phyloP scores from a whole-genome alignment of 2,797 vertebrate genomes.

The Syngnathus acus region DNA sequence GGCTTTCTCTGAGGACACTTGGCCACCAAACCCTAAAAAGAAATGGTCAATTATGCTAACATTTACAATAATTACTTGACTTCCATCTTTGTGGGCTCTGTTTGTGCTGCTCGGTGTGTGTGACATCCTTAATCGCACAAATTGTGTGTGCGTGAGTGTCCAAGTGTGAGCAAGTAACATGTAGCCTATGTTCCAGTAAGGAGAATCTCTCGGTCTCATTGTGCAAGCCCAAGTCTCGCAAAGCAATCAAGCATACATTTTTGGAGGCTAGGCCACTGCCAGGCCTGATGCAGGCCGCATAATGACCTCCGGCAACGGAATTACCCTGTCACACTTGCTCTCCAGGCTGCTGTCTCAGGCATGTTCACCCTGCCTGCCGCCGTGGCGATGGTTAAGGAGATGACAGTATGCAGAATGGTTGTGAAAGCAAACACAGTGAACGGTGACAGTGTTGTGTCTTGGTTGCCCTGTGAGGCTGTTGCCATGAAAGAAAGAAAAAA shows the following conservation, averaged over 20 bases:
- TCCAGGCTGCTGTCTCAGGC: conserved; percentile 28
- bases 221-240: conserved; percentile 21
- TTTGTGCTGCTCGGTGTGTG: conserved; percentile 1
- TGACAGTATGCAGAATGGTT: conserved; percentile 27
- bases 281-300: conserved; percentile 34
- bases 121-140: conserved; percentile 13
- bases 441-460: conserved; percentile 2
- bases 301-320: conserved; percentile 49
- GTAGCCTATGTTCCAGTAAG: conserved; percentile 33
- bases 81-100: not conserved
- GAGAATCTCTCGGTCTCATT: conserved; percentile 25
- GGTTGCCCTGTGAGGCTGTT: not conserved
- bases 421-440: conserved; percentile 43
- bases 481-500: no score
- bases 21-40: not conserved
- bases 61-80: conserved; percentile 7
- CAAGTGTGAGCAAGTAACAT: conserved; percentile 2
- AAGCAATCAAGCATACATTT: conserved; percentile 22
- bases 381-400: conserved; percentile 30
- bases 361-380: conserved; percentile 19
- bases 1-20: conserved; percentile 33
- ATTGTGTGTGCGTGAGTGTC: conserved; percentile 5
- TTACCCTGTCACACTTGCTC: conserved; percentile 37
- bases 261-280: conserved; percentile 15
- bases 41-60: conserved; percentile 2